phyloP scores from a whole-genome alignment of 64 coral and sea anemone genomes.

The Anthopleura sola region DNA sequence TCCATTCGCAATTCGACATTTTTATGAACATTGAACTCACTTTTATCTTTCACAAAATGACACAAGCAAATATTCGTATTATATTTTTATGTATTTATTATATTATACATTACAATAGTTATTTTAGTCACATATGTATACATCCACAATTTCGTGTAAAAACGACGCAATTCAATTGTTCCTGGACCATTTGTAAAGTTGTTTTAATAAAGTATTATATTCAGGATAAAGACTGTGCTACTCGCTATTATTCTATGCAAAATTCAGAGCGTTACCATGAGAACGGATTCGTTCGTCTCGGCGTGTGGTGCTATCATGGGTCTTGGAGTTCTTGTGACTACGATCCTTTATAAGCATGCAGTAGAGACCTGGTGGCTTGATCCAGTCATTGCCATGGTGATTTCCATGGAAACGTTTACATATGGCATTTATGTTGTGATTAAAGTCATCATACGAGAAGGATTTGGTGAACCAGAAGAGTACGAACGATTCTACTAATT shows the following conservation, averaged over 20 bases:
- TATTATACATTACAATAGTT: too few species aligned
- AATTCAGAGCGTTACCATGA: conserved; percentile 72
- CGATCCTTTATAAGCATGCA: conserved; percentile 62
- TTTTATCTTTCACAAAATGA: too few species aligned
- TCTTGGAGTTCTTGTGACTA: conserved; percentile 61
- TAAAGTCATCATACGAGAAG: conserved; percentile 57
- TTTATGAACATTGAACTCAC: too few species aligned
- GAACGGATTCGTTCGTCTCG: conserved; percentile 72
- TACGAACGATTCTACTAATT: conserved; percentile 56
- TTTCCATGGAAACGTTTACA: conserved; percentile 59
- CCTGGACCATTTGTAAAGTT: too few species aligned
- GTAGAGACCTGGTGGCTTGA: conserved; percentile 73
- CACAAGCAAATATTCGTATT: too few species aligned
- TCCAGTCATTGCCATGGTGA: conserved; percentile 53
- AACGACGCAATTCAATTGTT: too few species aligned
- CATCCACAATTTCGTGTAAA: too few species aligned
- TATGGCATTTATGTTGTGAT: conserved; percentile 61
- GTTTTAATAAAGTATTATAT: too few species aligned
- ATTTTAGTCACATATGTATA: too few species aligned
- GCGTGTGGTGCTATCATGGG: conserved; percentile 73
- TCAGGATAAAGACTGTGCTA: too few species aligned
- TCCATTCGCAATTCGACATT: too few species aligned
- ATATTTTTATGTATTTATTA: too few species aligned
- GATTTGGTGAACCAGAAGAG: conserved; percentile 60
- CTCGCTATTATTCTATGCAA: conserved; percentile 60